Evolutionary conservation across 2,113 vertebrate species (phyloP), one percentile per base, ranked within the genome.

Genomic region (Scortum barcoo): DNA sequence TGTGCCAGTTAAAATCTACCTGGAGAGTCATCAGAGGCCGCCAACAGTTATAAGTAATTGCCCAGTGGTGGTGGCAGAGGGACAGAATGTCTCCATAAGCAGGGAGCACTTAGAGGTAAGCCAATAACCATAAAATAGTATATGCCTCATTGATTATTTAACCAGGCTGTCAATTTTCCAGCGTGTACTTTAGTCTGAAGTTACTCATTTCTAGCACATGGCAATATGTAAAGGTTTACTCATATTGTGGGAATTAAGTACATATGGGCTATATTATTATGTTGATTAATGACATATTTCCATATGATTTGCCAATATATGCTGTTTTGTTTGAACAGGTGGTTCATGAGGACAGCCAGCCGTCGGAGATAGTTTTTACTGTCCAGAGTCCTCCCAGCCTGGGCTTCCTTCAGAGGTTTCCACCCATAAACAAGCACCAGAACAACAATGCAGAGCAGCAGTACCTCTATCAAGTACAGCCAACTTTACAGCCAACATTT

Each of bases 31-130:
- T 51, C 96, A 94, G 40, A 91, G 85, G 78, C 92, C 86, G 2
- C 94, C 91, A n/a, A 90, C 56, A 0, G 63, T 95, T 85, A 72
- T 95, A 44, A 93, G 80, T 60, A 96, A 95, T 63, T 90, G 24
- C 16, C 93, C 11, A 48, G 88, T 98, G 42, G 84, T 96, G 58
- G 96, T 97, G 83, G 96, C 95, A 62, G 96, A 98, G 90, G 96
- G 96, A 80, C 94, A 95, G 33, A 86, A 93, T 66, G 93, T 96
- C 63, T 95, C 96, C 77, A 94, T 97, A 70, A 95, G 76, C 76
- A 95, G 91, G 83, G 89, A 91, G 66, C 88, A 96, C 65, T 88
- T 97, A 58, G 94, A 97, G 67, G 97, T 97, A 89, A 85, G 61
- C 6, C 9, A 56, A 17, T 71, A 6, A 56, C 13, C 12, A 33